These are phyloP conservation scores for Anthrax anthrax DNA, from an alignment of 2,888 invertebrate genomes.

Conservation along the genomic window DNA sequence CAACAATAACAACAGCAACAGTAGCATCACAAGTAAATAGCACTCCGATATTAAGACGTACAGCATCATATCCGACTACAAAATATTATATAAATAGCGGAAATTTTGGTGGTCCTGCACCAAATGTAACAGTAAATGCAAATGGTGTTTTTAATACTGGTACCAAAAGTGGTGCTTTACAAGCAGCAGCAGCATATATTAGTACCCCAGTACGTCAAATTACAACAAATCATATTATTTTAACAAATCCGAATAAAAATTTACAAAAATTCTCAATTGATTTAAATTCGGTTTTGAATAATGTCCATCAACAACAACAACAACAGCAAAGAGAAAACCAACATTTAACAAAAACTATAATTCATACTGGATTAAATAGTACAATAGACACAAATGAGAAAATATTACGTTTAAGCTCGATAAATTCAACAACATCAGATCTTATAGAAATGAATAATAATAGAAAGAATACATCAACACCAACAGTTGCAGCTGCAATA, in stretches of 20 bases:
- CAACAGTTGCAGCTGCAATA: no score
- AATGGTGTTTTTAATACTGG: slow-evolving; percentile 30
- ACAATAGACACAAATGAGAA: background rate
- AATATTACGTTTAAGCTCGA: background rate
- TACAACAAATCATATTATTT: slow-evolving; percentile 3
- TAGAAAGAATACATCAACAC: background rate
- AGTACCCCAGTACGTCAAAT: slow-evolving; percentile 6
- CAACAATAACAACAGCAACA: background rate
- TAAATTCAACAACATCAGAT: background rate
- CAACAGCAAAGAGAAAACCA: background rate
- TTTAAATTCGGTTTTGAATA: background rate
- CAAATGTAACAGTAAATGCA: slow-evolving; percentile 54
- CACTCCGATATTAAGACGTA: background rate
- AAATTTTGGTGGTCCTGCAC: slow-evolving; percentile 40
- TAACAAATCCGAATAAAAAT: slow-evolving; percentile 4
- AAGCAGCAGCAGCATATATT: background rate
- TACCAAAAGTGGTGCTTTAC: slow-evolving; percentile 11
- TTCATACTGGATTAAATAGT: background rate
- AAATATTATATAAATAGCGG: background rate
- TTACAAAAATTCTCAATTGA: background rate
- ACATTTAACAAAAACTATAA: background rate
- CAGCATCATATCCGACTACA: background rate
- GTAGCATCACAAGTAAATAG: background rate
- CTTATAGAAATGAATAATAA: no score
- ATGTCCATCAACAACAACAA: slow-evolving; percentile 6